Evolutionary conservation across 1,140 invertebrate species (phyloP).

Genomic region (Melipona quadrifasciata): DNA sequence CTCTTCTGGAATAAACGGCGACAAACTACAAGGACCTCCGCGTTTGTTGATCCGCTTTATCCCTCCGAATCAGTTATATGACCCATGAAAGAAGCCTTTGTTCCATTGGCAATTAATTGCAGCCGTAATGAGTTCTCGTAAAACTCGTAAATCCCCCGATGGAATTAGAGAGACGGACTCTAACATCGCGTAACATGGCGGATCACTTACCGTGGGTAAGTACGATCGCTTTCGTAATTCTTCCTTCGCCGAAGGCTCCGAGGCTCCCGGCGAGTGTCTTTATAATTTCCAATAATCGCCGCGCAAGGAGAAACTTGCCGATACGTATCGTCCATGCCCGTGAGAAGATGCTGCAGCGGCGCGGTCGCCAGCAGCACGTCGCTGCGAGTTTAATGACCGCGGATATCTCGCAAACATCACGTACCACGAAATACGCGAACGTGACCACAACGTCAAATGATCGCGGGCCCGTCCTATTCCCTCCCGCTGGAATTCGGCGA

Average conservation of each 20-base stretch:
- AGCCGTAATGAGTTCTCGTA: slow-evolving; percentile 65
- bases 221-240: neutral
- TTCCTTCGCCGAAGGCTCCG: neutral
- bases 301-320: neutral
- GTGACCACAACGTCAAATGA: slow-evolving; percentile 71
- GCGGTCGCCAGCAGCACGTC: slow-evolving; percentile 13
- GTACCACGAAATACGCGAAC: slow-evolving; percentile 71
- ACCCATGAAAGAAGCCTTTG: slow-evolving; percentile 67
- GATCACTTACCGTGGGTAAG: slow-evolving; percentile 30
- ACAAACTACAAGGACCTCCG: slow-evolving; percentile 26
- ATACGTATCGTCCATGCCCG: neutral
- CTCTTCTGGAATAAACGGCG: slow-evolving; percentile 5
- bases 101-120: slow-evolving; percentile 65
- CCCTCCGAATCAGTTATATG: slow-evolving; percentile 63
- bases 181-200: slow-evolving; percentile 35
- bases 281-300: slow-evolving; percentile 12
- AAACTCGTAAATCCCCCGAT: slow-evolving; percentile 67
- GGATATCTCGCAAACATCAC: slow-evolving; percentile 70
- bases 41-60: slow-evolving; percentile 21
- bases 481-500: slow-evolving; percentile 32
- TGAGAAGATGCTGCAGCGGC: neutral
- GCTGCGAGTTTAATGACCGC: slow-evolving; percentile 70
- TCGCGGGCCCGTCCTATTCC: slow-evolving; percentile 28
- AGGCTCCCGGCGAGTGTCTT: neutral
- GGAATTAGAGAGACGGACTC: slow-evolving; percentile 54